Conservation (phyloP, 2,888 invertebrate genomes). For the Trichogramma evanescens region DNA sequence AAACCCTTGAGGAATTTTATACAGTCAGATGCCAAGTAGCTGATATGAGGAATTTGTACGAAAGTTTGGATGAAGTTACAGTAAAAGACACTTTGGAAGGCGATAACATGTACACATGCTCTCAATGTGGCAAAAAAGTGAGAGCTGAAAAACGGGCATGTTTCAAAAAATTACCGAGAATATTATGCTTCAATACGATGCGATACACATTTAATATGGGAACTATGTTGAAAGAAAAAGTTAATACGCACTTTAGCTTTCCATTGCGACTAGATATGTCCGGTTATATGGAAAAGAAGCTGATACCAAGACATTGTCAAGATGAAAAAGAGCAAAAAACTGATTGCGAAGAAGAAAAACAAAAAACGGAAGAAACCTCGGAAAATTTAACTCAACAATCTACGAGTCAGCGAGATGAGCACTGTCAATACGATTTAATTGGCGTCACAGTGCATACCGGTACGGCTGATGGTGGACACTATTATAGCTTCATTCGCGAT, state of each 20-base stretch:
- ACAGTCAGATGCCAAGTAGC: slow-evolving; percentile 94
- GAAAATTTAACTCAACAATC: slow-evolving; percentile 11
- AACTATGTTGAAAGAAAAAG: slow-evolving; percentile 94
- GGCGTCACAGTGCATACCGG: slow-evolving; percentile 97
- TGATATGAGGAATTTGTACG: slow-evolving; percentile 91
- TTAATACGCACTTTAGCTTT: slow-evolving; percentile 94
- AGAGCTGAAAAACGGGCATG: slow-evolving; percentile 92
- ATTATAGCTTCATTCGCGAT: slow-evolving; percentile 92
- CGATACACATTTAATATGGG: slow-evolving; percentile 96
- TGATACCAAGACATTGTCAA: slow-evolving; percentile 76
- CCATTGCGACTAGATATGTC: slow-evolving; percentile 90
- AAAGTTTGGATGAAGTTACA: slow-evolving; percentile 92
- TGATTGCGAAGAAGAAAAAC: slow-evolving; percentile 4
- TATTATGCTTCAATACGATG: slow-evolving; percentile 95
- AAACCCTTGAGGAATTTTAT: slow-evolving; percentile 92
- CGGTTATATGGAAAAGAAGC: slow-evolving; percentile 86
- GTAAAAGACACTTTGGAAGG: slow-evolving; percentile 95
- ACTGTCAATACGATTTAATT: slow-evolving; percentile 76
- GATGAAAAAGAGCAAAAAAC: slow-evolving; percentile 48
- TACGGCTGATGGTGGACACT: slow-evolving; percentile 96
- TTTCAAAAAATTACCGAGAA: slow-evolving; percentile 87
- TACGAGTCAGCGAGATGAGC: slow-evolving; percentile 47
- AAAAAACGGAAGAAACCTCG: slow-evolving; percentile 8
- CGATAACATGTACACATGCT: slow-evolving; percentile 96
- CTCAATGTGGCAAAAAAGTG: slow-evolving; percentile 90